Conservation (phyloP, 2,888 invertebrate genomes). For the Microplitis deprimator region DNA sequence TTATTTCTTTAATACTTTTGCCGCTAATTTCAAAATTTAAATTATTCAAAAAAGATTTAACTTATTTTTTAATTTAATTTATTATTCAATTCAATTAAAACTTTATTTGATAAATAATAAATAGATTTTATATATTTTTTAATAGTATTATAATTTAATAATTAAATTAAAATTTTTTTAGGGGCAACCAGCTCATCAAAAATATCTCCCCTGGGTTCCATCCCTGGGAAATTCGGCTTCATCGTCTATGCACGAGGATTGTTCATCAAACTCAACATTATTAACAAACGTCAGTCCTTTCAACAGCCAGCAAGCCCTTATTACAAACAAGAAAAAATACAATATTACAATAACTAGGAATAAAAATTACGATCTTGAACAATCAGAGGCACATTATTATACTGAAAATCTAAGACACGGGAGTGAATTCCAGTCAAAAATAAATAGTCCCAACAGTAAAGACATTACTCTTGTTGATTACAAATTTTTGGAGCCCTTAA, state of each 20-base stretch:
- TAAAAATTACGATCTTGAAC: conserved; percentile 1
- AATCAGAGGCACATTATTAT: conserved; percentile 59
- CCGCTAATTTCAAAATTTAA: no score
- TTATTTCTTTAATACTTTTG: no score
- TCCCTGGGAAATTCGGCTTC: conserved; percentile 57
- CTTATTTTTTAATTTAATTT: no score
- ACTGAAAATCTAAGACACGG: conserved; percentile 64
- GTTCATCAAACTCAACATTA: conserved; percentile 66
- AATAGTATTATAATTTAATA: background rate
- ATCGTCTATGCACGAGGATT: conserved; percentile 61
- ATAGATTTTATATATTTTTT: conserved; percentile 15
- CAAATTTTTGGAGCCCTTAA: conserved; percentile 61
- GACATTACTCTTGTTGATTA: conserved; percentile 56
- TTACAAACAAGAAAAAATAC: conserved; percentile 52
- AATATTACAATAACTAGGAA: conserved; percentile 1
- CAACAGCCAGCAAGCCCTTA: conserved; percentile 66
- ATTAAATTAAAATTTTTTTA: conserved; percentile 47
- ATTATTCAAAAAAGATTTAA: no score
- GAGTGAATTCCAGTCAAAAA: conserved; percentile 54
- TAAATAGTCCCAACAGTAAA: conserved; percentile 61
- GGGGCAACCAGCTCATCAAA: conserved; percentile 63
- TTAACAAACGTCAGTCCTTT: conserved; percentile 67
- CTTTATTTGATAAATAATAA: no score
- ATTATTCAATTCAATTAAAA: no score
- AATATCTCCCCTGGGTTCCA: conserved; percentile 64